Evolutionary conservation across 1,140 invertebrate species (phyloP).

Genomic region (Drosophila equinoxialis): DNA sequence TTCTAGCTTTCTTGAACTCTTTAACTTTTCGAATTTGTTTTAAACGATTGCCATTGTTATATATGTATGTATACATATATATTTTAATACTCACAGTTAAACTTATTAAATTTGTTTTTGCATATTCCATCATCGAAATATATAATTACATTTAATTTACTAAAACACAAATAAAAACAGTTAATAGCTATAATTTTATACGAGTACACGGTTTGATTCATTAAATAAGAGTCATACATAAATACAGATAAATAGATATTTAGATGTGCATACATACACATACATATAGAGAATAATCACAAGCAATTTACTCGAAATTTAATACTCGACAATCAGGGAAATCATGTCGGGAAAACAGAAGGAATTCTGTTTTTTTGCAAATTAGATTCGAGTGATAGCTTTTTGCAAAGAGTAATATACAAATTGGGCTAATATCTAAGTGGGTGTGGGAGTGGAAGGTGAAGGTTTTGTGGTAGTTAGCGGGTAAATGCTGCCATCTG

Average conservation of each 20-base stretch:
- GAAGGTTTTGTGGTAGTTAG: background rate
- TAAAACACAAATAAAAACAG: slow-evolving; percentile 28
- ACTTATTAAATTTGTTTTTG: background rate
- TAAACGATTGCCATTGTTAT: too few species aligned
- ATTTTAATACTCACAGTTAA: too few species aligned
- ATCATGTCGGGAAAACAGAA: slow-evolving; percentile 19
- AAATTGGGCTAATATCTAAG: slow-evolving; percentile 53
- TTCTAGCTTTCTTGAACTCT: too few species aligned
- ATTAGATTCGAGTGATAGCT: slow-evolving; percentile 36
- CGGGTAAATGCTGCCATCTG: slow-evolving; percentile 65
- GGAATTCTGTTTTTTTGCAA: slow-evolving; percentile 29
- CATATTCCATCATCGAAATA: background rate
- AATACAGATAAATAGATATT: background rate
- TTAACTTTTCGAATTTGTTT: too few species aligned
- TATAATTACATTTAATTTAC: slow-evolving; percentile 17
- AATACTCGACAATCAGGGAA: slow-evolving; percentile 61
- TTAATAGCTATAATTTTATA: background rate
- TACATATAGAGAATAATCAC: slow-evolving; percentile 30
- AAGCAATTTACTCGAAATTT: slow-evolving; percentile 46
- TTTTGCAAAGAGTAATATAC: slow-evolving; percentile 37
- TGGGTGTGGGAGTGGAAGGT: background rate
- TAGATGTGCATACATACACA: background rate
- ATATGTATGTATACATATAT: too few species aligned
- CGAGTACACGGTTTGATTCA: background rate
- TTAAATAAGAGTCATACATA: background rate